A percentile compares a stretch with the other conserved stretches of the same genome.
phyloP scores from a whole-genome alignment of 2,797 vertebrate species.

The Eutrigla gurnardus region DNA sequence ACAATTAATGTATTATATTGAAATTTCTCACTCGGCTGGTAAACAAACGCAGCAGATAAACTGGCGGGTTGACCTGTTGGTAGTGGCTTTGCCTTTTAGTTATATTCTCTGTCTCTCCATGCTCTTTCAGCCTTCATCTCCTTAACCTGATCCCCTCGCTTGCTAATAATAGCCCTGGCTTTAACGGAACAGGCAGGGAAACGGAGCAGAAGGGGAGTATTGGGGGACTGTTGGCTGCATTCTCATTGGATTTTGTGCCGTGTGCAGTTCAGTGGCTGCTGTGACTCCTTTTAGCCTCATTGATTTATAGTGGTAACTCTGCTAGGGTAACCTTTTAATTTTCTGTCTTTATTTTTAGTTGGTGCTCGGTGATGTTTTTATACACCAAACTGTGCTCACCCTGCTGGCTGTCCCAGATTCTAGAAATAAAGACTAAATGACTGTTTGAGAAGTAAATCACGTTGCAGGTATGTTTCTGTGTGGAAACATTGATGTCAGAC shows the following conservation, averaged over 20 bases:
- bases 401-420: neutral
- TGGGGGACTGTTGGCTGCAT: conserved; percentile 49
- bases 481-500: neutral
- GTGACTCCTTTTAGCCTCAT: conserved; percentile 42
- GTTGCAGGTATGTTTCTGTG: neutral
- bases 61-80: conserved; percentile 12
- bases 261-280: conserved; percentile 48
- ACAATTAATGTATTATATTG: neutral
- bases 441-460: neutral
- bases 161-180: conserved; percentile 65
- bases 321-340: conserved; percentile 31
- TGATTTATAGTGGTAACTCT: conserved; percentile 45
- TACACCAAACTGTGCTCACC: neutral
- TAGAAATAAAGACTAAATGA: neutral
- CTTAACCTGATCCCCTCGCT: conserved; percentile 57
- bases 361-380: conserved; percentile 9
- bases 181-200: conserved; percentile 47
- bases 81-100: neutral
- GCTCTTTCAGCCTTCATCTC: conserved; percentile 53
- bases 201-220: conserved; percentile 50
- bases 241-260: conserved; percentile 57
- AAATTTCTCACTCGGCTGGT: neutral
- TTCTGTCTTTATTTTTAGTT: conserved; percentile 27
- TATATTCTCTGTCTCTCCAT: conserved; percentile 34
- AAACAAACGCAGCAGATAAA: conserved; percentile 16